Evolutionary conservation across 2,888 invertebrate species (phyloP).

Genomic region (Nomada fucata): DNA sequence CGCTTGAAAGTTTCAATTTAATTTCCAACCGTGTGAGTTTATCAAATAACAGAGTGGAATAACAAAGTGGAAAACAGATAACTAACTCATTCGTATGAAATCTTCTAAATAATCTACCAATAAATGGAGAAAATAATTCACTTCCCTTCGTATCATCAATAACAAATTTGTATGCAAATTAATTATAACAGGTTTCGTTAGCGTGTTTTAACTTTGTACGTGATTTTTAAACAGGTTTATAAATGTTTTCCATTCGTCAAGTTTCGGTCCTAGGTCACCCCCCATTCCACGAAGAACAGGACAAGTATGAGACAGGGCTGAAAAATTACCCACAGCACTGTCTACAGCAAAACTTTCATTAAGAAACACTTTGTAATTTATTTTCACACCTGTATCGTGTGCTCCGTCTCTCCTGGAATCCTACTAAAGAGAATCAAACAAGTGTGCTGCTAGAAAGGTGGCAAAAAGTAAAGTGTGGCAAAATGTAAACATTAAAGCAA

Average conservation of each 20-base stretch:
- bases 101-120: neutral
- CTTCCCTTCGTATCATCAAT: too few relatives aligned
- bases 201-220: conserved; percentile 11
- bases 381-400: conserved; percentile 67
- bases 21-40: too few relatives aligned
- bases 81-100: neutral
- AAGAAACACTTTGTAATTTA: conserved; percentile 78
- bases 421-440: conserved; percentile 34
- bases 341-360: conserved; percentile 76
- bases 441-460: neutral
- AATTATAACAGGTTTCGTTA: conserved; percentile 5
- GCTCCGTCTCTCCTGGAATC: neutral
- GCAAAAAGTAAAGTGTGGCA: neutral
- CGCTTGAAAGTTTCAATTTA: too few relatives aligned
- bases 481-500: neutral
- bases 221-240: conserved; percentile 12
- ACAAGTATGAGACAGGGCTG: conserved; percentile 77
- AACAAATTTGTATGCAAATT: neutral
- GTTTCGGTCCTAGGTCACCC: conserved; percentile 42
- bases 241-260: conserved; percentile 53
- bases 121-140: neutral
- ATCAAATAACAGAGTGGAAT: too few relatives aligned
- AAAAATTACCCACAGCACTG: conserved; percentile 72
- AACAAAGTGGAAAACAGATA: neutral
- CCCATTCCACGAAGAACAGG: conserved; percentile 37